A percentile compares a stretch with the other conserved stretches of the same genome.
These are phyloP conservation scores for Stichopus chloronotus DNA, from an alignment of 35 echinoderm and acorn worm species.

Conservation along the genomic window DNA sequence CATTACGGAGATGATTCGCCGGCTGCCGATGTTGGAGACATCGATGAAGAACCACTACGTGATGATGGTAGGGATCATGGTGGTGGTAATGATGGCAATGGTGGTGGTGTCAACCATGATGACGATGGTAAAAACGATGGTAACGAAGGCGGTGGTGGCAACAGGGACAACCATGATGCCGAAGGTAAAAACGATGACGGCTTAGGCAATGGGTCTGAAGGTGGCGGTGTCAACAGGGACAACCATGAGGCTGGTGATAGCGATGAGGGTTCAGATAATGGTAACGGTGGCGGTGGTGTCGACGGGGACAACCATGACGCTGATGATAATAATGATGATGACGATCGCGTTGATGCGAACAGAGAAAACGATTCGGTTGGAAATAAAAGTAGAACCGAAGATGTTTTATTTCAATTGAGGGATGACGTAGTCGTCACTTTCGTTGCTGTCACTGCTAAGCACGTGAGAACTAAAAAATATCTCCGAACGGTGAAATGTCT, in stretches of 20 bases:
- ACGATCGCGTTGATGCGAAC: neutral
- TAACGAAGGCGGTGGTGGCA: neutral
- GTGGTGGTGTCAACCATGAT: neutral
- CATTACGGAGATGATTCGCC: too few relatives aligned
- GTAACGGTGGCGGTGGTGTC: neutral
- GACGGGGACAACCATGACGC: neutral
- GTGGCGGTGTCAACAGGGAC: neutral
- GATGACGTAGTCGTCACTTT: neutral
- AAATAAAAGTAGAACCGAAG: neutral
- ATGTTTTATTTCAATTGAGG: neutral
- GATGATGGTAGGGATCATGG: too few relatives aligned
- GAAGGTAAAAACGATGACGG: neutral
- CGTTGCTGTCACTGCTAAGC: neutral
- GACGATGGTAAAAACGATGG: neutral
- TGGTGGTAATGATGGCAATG: too few relatives aligned
- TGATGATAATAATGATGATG: neutral
- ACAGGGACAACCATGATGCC: neutral
- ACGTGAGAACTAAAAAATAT: neutral
- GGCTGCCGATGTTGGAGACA: too few relatives aligned
- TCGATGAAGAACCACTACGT: too few relatives aligned
- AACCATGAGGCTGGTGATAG: neutral
- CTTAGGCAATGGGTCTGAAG: neutral
- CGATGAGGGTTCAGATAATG: neutral
- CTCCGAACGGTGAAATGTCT: neutral
- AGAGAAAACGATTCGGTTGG: neutral